phyloP scores from a whole-genome alignment of 1,140 invertebrate species.

The Dryas iulia region DNA sequence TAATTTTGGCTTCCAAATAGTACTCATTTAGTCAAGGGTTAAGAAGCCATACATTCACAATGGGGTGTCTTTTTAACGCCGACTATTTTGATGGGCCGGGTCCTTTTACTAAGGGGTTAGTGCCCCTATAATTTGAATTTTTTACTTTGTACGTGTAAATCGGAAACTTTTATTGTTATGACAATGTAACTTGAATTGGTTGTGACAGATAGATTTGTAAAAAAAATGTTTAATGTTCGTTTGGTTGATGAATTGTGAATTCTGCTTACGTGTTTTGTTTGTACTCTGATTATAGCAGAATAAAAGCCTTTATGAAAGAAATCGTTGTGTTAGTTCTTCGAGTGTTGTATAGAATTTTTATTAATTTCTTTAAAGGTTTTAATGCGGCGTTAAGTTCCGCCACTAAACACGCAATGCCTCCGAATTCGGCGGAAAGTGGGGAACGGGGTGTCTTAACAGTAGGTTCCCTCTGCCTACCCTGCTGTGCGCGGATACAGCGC shows the following conservation, averaged over 20 bases:
- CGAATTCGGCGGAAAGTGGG: too few relatives aligned
- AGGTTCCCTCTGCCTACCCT: too few relatives aligned
- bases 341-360: too few relatives aligned
- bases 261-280: not conserved
- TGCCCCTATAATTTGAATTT: conserved; percentile 40
- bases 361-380: too few relatives aligned
- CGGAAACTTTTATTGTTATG: conserved; percentile 30
- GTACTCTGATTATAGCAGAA: too few relatives aligned
- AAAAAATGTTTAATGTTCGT: not conserved
- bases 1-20: conserved; percentile 67
- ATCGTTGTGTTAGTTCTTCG: too few relatives aligned
- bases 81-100: conserved; percentile 59
- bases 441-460: too few relatives aligned
- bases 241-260: not conserved
- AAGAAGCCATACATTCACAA: conserved; percentile 70
- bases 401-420: too few relatives aligned
- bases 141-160: conserved; percentile 35
- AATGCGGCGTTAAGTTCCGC: too few relatives aligned
- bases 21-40: conserved; percentile 63
- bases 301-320: too few relatives aligned
- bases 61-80: conserved; percentile 72
- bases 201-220: not conserved
- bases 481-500: too few relatives aligned
- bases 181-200: conserved; percentile 15
- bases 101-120: conserved; percentile 61